Evolutionary conservation across 2,113 vertebrate genomes (phyloP).

Genomic region (Gallinago jamesoni): DNA sequence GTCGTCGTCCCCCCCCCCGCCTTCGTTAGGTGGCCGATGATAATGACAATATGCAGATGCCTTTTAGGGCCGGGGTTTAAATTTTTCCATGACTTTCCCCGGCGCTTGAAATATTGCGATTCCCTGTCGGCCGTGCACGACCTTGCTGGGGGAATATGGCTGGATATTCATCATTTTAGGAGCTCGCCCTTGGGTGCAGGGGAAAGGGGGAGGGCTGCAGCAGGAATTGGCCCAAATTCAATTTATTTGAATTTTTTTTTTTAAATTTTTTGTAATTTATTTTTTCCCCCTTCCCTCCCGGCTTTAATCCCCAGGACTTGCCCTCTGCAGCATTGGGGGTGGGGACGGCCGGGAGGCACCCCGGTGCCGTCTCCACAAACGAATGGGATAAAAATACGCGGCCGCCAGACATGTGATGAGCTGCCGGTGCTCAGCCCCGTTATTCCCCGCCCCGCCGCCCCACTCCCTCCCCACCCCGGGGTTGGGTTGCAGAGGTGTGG

Average conservation of each 20-base stretch:
- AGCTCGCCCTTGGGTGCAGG: not conserved
- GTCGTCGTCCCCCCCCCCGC: no score
- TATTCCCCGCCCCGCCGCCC: not conserved
- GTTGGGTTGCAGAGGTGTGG: no score
- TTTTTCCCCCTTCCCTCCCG: no score
- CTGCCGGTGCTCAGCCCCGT: conserved; percentile 47
- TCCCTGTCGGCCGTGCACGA: not conserved
- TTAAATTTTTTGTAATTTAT: not conserved
- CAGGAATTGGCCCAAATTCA: not conserved
- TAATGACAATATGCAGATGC: not conserved
- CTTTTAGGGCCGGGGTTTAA: not conserved
- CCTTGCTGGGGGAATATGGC: not conserved
- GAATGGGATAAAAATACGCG: conserved; percentile 73
- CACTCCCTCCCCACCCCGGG: no score
- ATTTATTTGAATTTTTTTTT: not conserved
- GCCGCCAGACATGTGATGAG: conserved; percentile 67
- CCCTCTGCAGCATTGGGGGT: conserved; percentile 21
- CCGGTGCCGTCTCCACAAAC: conserved; percentile 63
- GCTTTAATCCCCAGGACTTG: not conserved
- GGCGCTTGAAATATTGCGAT: not conserved
- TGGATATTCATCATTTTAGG: not conserved
- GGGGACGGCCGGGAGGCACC: conserved; percentile 14
- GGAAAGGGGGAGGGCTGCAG: not conserved
- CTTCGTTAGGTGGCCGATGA: not conserved
- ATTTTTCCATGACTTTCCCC: not conserved